phyloP scores from a whole-genome alignment of 2,888 invertebrate genomes.

The Plebejus melissa region DNA sequence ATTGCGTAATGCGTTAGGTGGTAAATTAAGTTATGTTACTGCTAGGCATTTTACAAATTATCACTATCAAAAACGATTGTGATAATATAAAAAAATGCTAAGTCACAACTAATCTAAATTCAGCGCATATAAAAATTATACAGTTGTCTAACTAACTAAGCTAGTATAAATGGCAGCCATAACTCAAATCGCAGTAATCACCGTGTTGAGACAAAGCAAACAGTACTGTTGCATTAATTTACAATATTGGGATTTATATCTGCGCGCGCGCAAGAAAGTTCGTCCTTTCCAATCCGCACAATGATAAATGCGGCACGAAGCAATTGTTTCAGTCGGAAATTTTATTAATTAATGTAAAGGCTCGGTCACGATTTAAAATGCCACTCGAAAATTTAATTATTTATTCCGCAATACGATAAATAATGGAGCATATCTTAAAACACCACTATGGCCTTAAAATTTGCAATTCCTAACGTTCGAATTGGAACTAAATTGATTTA shows the following conservation, averaged over 20 bases:
- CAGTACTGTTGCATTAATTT: constrained; percentile 33
- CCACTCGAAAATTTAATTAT: constrained; percentile 36
- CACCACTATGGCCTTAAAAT: constrained; percentile 36
- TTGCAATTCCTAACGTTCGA: constrained; percentile 34
- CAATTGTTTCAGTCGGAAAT: constrained; percentile 42
- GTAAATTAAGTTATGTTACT: too few species aligned
- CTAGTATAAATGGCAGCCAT: constrained; percentile 9
- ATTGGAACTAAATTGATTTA: constrained; percentile 31
- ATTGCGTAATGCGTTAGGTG: too few species aligned
- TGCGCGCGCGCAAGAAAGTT: constrained; percentile 36
- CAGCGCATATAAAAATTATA: neutral
- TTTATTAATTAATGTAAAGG: constrained; percentile 42
- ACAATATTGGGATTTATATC: constrained; percentile 38
- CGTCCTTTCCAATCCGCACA: constrained; percentile 39
- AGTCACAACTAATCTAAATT: neutral
- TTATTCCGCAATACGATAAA: constrained; percentile 36
- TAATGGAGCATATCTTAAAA: constrained; percentile 37
- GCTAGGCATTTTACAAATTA: too few species aligned
- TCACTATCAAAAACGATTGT: too few species aligned
- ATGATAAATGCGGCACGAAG: constrained; percentile 43
- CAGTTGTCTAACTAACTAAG: neutral
- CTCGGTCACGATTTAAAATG: constrained; percentile 40
- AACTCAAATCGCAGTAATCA: neutral
- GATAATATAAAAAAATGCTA: neutral
- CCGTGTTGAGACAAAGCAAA: constrained; percentile 26